Conservation (phyloP, 2,797 vertebrate species). For the Microctenopoma steveboyesi region DNA sequence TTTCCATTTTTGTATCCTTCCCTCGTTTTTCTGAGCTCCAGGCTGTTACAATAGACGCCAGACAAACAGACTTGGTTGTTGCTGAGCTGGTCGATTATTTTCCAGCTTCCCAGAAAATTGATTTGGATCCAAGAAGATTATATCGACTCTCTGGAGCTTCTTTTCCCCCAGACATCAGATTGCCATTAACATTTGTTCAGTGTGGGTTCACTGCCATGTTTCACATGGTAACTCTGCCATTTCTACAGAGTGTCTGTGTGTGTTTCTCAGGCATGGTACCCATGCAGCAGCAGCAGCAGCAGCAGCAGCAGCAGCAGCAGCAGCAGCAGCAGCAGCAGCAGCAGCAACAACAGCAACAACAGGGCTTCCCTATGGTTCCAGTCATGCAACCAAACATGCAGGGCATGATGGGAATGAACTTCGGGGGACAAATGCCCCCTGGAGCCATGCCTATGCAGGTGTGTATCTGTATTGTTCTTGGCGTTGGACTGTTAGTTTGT, state of each 20-base stretch:
- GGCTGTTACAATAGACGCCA: conserved; percentile 58
- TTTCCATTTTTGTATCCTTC: conserved; percentile 11
- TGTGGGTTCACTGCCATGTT: conserved; percentile 4
- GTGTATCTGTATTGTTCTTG: background rate
- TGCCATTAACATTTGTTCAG: conserved; percentile 15
- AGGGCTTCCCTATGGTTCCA: conserved; percentile 93
- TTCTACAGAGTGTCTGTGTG: conserved; percentile 8
- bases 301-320: conserved; percentile 59
- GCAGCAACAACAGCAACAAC: conserved; percentile 82
- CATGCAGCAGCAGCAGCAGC: conserved; percentile 85
- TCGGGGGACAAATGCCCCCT: conserved; percentile 90
- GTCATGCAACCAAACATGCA: conserved; percentile 97
- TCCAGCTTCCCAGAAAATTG: conserved; percentile 46
- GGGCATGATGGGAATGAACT: conserved; percentile 97
- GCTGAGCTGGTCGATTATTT: conserved; percentile 42
- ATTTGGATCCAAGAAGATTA: conserved; percentile 51
- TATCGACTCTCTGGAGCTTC: conserved; percentile 13
- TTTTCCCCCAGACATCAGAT: background rate
- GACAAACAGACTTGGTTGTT: conserved; percentile 54
- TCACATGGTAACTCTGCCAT: conserved; percentile 11
- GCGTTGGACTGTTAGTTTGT: background rate
- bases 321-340: conserved; percentile 88
- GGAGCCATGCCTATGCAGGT: conserved; percentile 95
- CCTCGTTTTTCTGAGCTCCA: conserved; percentile 49
- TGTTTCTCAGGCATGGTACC: conserved; percentile 89